Base-by-base conservation (phyloP, 2,113 vertebrate species). In the Sapajus apella region DNA sequence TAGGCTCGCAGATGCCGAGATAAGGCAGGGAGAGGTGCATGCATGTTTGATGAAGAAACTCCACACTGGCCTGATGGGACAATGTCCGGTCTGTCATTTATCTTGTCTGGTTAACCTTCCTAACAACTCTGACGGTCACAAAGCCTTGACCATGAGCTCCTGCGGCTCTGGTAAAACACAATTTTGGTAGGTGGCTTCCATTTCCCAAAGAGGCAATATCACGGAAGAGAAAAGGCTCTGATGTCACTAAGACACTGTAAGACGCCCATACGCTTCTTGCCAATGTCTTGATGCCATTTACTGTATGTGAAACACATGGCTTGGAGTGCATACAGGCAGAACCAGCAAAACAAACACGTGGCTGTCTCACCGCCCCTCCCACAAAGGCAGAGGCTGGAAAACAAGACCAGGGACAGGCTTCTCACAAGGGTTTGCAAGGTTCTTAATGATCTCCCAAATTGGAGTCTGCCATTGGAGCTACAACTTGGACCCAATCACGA, bases 231-330 rank as follows among this genome's bases (percentile, higher is more conserved):
- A 70, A 82, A 82, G 58, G 45, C 13, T 20, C 43, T 8, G 0
- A 8, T 17, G 10, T 47, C 3, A 25, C 27, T 23, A 45, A 32
- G 12, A 64, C 27, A 32, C 27, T 64, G 27, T 64, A 64, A 64
- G 61, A 32, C 27, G 5, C 61, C 27, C 27, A 10, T 7, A 18
- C 3, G 10, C 27, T 14, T 85, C 8, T 18, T 14, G 6, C 35
- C 37, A 21, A 76, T 5, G 27, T n/a, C n/a, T 2, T 0, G 3
- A 14, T 10, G 25, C 0, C 0, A 27, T 8, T 11, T 10, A 7
- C 2, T 3, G 40, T 30, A 45, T 1, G 6, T 30, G 61, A 77
- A 32, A 5, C 0, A 1, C 30, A 13, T 10, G 32, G 84, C 3
- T 0, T 43, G 35, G n/a, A 30, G 3, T 13, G 32, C 50, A 55